These are phyloP conservation scores for Drosophila aldrichi DNA, from an alignment of 2,888 invertebrate genomes.

Conservation along the genomic window DNA sequence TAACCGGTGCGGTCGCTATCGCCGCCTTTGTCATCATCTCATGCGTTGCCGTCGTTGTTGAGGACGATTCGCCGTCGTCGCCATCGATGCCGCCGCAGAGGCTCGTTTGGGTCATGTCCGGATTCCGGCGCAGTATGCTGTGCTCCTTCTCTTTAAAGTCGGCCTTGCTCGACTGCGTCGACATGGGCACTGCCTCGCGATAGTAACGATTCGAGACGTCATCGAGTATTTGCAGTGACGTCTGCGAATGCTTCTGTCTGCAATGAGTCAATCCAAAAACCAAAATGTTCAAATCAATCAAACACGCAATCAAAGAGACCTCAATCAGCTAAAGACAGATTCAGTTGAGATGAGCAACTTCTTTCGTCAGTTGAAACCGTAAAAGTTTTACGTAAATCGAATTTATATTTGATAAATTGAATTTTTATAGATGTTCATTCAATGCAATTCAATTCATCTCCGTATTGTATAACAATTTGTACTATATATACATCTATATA, in stretches of 20 bases:
- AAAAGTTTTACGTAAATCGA: background rate
- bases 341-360: background rate
- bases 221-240: slow-evolving; percentile 84
- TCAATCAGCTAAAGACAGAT: background rate
- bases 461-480: too few relatives aligned
- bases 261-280: slow-evolving; percentile 15
- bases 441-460: background rate
- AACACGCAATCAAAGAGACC: background rate
- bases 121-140: slow-evolving; percentile 83
- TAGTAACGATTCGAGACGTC: slow-evolving; percentile 85
- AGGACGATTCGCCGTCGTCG: slow-evolving; percentile 68
- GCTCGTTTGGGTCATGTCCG: slow-evolving; percentile 84
- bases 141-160: slow-evolving; percentile 84
- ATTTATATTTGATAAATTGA: background rate
- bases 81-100: slow-evolving; percentile 74
- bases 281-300: slow-evolving; percentile 4
- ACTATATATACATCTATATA: background rate
- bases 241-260: slow-evolving; percentile 85
- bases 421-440: background rate
- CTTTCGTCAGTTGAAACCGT: background rate
- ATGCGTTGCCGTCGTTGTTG: slow-evolving; percentile 71
- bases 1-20: slow-evolving; percentile 74
- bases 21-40: slow-evolving; percentile 70
- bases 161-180: slow-evolving; percentile 79
- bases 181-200: slow-evolving; percentile 83